Conservation (phyloP, 1,140 invertebrate species). For the Rhizoglyphus robini region DNA sequence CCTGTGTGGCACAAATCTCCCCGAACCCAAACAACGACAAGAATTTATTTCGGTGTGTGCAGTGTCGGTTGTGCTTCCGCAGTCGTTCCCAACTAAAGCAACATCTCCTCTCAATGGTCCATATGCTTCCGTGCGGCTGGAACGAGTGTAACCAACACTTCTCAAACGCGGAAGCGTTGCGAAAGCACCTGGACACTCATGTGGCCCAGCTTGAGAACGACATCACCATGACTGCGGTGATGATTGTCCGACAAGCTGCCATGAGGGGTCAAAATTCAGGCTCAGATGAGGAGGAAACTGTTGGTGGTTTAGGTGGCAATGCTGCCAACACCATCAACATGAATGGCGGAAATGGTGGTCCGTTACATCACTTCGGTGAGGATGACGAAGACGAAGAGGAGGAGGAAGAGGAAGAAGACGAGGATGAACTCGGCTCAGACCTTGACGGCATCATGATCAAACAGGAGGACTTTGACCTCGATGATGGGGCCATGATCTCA, state of each 20-base stretch:
- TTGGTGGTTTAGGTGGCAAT: background rate
- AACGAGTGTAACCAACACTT: slow-evolving; percentile 4
- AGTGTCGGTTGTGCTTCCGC: background rate
- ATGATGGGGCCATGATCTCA: background rate
- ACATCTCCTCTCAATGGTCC: background rate
- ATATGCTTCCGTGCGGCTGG: slow-evolving; percentile 12
- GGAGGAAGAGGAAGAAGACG: slow-evolving; percentile 10
- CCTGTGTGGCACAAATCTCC: background rate
- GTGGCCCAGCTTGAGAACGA: background rate
- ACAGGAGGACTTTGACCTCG: background rate
- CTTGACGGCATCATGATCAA: background rate
- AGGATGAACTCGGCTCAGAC: background rate
- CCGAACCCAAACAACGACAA: background rate
- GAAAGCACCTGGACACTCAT: slow-evolving; percentile 15
- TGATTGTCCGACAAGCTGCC: slow-evolving; percentile 4
- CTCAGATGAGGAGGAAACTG: no score
- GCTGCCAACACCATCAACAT: background rate
- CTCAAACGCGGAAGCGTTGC: background rate
- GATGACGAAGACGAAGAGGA: background rate
- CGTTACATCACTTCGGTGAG: background rate
- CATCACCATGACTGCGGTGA: slow-evolving; percentile 2
- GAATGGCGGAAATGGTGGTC: background rate
- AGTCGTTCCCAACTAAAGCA: background rate
- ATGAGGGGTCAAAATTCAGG: background rate
- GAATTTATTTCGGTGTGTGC: background rate